A percentile compares a stretch with the other conserved stretches of the same genome.
These are phyloP conservation scores for Chesias legatella DNA, from an alignment of 2,888 invertebrate genomes.

Conservation along the genomic window DNA sequence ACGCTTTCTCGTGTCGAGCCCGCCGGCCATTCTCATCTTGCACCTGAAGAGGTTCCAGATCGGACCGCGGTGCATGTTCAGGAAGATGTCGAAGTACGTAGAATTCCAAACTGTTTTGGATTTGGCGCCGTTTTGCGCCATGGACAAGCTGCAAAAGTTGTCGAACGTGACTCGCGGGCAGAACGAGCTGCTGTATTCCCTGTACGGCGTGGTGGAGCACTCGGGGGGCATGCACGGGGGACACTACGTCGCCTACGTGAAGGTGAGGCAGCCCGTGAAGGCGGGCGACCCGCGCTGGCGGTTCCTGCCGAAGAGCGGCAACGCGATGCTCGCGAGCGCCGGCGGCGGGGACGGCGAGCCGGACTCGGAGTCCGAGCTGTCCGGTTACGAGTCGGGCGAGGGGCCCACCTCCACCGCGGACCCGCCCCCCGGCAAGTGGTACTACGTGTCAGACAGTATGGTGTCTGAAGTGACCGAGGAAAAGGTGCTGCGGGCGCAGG, in stretches of 20 bases:
- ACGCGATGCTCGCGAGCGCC: conserved; percentile 69
- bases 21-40: conserved; percentile 95
- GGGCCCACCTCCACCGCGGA: conserved; percentile 53
- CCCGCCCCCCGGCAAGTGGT: conserved; percentile 90
- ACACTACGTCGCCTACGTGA: conserved; percentile 96
- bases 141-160: conserved; percentile 81
- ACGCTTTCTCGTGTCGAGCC: conserved; percentile 92
- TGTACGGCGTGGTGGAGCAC: conserved; percentile 98
- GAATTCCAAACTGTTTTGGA: conserved; percentile 93
- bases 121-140: conserved; percentile 93
- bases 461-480: conserved; percentile 90
- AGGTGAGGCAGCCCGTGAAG: conserved; percentile 85
- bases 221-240: conserved; percentile 93
- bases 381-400: conserved; percentile 77
- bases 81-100: conserved; percentile 92
- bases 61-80: conserved; percentile 84
- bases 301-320: conserved; percentile 84
- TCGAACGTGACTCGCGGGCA: conserved; percentile 83
- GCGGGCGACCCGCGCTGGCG: conserved; percentile 86
- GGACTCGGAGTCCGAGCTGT: conserved; percentile 80
- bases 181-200: conserved; percentile 87
- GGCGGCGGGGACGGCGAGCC: conserved; percentile 59
- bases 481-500: conserved; percentile 91
- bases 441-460: conserved; percentile 94
- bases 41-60: conserved; percentile 98